Percentiles rank a stretch among this genome's conserved stretches.
Conservation (phyloP, 2,113 vertebrate species). For the Suricata suricatta region DNA sequence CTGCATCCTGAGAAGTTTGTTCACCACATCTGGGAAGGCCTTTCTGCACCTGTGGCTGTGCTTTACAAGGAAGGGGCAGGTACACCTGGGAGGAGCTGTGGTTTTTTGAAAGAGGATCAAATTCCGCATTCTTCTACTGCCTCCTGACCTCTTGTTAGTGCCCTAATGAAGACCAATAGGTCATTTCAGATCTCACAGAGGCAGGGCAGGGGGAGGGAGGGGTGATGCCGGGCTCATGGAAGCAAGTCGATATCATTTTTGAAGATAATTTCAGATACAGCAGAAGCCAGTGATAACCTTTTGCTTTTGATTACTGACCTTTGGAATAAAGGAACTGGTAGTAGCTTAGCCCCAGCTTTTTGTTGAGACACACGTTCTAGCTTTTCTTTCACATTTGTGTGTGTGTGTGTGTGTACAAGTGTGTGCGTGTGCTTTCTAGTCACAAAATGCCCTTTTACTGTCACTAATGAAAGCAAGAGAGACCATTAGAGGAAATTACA, state of each 20-base stretch:
- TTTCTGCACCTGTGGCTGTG: not conserved
- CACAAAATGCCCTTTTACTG: not conserved
- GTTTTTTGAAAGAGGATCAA: not conserved
- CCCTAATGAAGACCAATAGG: not conserved
- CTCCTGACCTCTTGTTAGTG: not conserved
- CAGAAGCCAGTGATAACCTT: not conserved
- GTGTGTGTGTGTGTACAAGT: not conserved
- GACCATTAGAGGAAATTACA: not conserved
- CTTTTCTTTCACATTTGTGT: not conserved
- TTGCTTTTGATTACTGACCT: not conserved
- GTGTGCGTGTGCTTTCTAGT: not conserved
- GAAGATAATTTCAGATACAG: not conserved
- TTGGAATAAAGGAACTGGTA: not conserved
- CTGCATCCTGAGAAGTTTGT: not conserved
- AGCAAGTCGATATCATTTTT: not conserved
- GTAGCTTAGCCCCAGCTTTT: not conserved
- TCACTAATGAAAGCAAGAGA: not conserved
- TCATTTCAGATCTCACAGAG: not conserved
- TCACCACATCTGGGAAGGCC: not conserved
- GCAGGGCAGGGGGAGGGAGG: too few species aligned
- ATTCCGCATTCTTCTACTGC: not conserved
- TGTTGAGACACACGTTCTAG: not conserved
- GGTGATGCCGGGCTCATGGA: not conserved
- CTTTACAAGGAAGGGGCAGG: not conserved
- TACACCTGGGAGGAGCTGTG: not conserved